Base-by-base conservation (phyloP, 2,888 invertebrate genomes). In the Drosophila eohydei region DNA sequence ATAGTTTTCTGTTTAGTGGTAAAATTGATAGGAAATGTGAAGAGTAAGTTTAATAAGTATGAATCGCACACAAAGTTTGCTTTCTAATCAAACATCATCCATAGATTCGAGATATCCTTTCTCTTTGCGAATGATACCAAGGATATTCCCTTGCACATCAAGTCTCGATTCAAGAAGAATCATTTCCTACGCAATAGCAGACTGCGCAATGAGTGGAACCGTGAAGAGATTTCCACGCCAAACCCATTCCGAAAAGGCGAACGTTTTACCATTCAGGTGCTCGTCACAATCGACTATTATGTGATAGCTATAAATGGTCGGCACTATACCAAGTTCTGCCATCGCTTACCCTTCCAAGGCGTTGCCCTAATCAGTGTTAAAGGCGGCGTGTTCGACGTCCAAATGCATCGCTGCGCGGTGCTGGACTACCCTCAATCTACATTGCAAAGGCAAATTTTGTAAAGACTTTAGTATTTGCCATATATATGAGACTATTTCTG, bases 281-380 rank as follows among this genome's bases (percentile, higher is more conserved):
- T 95, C 11, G 92, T 95, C 0, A 94, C 95, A 11, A 94, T 94
- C 43, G 92, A 93, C 14, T 94, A 94, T 69, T 95, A 94, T 38
- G 86, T 95, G 89, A 95, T 96, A 82, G 94, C 96, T 0, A 93
- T 96, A 2, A 95, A 97, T 90, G 96, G 96, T 0, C 93, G 94
- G 67, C 96, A 96, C 89, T 95, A 95, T 88, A 95, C 96, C 82
- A 94, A 94, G 32, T 97, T 94, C 89, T 83, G 91, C 0, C 96
- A 96, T 90, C 94, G 94, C 90, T 85, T 95, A 51, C 94, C 95
- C 11, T 93, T 94, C 59, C 86, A 91, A 3, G 32, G 26, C 0
- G 69, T 69, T 0, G 21, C 34, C 9, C 0, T 14, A 1, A 12
- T 78, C 2, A 40, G 44, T 9, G 48, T 76, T 21, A 32, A 3